Evolutionary conservation across 2,888 invertebrate genomes (phyloP).

Genomic region (Caenorhabditis sp.): DNA sequence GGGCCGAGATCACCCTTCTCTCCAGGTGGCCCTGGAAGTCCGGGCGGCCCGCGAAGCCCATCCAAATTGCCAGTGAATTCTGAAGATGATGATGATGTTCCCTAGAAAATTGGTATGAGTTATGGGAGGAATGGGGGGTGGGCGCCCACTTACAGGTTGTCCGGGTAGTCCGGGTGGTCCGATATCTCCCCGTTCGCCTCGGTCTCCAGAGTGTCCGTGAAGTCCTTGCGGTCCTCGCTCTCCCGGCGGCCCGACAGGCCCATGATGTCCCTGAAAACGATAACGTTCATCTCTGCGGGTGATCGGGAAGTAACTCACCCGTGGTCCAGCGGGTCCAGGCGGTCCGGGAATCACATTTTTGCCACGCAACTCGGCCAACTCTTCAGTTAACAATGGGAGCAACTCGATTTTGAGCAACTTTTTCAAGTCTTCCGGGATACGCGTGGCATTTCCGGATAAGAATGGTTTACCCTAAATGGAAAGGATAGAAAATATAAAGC

Average conservation of each 20-base stretch:
- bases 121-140: too few relatives aligned
- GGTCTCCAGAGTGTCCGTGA: constrained; percentile 66
- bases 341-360: constrained; percentile 51
- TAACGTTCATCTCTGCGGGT: too few relatives aligned
- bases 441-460: constrained; percentile 13
- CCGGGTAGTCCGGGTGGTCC: constrained; percentile 67
- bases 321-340: constrained; percentile 59
- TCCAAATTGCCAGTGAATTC: constrained; percentile 38
- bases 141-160: constrained; percentile 41
- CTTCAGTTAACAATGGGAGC: constrained; percentile 49
- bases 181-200: constrained; percentile 67
- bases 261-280: constrained; percentile 15
- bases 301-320: too few relatives aligned
- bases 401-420: constrained; percentile 40
- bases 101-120: too few relatives aligned
- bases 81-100: constrained; percentile 8
- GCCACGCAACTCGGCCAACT: constrained; percentile 45
- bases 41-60: constrained; percentile 57
- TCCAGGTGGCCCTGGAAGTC: constrained; percentile 60
- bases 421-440: constrained; percentile 29
- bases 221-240: constrained; percentile 63
- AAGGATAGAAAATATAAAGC: constrained; percentile 16
- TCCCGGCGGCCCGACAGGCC: constrained; percentile 42
- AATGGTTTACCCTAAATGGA: constrained; percentile 22
- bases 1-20: constrained; percentile 61